Conservation (phyloP, 2,113 vertebrate species). For the Echinops telfairi region DNA sequence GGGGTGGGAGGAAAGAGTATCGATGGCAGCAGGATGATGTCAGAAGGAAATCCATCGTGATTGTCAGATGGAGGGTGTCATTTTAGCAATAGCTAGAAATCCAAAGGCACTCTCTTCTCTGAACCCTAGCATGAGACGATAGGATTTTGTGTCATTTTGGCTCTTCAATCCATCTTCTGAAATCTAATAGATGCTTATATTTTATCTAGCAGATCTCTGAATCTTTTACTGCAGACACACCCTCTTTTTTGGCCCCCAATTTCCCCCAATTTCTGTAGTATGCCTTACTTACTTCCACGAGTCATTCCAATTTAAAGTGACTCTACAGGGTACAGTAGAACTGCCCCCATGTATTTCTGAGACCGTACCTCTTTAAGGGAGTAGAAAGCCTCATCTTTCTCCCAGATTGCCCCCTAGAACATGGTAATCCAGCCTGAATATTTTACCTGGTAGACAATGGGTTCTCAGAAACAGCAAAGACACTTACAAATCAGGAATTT, state of each 20-base stretch:
- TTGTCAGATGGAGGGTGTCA: not conserved
- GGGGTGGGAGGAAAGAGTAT: not conserved
- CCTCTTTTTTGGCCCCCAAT: not conserved
- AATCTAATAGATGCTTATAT: not conserved
- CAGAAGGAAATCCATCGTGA: not conserved
- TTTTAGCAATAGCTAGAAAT: not conserved
- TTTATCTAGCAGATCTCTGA: not conserved
- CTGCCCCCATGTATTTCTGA: no score
- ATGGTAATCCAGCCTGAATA: not conserved
- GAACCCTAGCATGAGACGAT: not conserved
- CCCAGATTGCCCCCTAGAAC: not conserved
- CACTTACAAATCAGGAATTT: not conserved
- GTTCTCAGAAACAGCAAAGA: not conserved
- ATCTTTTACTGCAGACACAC: not conserved
- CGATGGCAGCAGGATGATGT: not conserved
- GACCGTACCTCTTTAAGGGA: no score
- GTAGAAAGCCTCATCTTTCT: no score
- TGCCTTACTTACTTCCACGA: no score
- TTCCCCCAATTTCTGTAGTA: not conserved
- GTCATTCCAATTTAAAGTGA: no score
- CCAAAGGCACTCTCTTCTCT: slow-evolving; percentile 4
- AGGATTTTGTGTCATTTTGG: not conserved
- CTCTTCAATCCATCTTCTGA: not conserved
- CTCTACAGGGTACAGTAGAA: no score
- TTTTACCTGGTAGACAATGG: not conserved